Evolutionary conservation across 2,113 vertebrate genomes (phyloP).

Genomic region (Otis tarda): DNA sequence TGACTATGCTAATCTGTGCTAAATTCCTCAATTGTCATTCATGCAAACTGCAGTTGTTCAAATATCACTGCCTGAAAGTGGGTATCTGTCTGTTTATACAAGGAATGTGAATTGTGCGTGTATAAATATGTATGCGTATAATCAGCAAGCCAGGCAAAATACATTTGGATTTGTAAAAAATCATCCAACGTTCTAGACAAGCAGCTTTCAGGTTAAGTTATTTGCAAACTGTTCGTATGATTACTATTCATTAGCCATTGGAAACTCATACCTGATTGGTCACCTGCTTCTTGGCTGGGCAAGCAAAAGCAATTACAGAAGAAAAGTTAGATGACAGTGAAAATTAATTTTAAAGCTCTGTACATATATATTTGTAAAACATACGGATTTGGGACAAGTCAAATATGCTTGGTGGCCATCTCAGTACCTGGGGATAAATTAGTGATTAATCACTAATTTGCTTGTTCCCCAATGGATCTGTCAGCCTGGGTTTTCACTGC

Average conservation of each 20-base stretch:
- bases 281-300: background rate
- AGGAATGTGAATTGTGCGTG: background rate
- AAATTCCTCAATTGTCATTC: background rate
- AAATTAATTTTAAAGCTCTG: background rate
- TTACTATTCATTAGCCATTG: background rate
- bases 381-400: background rate
- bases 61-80: background rate
- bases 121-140: background rate
- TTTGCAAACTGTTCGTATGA: background rate
- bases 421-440: background rate
- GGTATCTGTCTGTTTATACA: background rate
- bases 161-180: constrained; percentile 10
- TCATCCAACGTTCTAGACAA: background rate
- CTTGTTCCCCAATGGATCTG: background rate
- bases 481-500: background rate
- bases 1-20: background rate
- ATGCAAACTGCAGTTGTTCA: background rate
- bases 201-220: background rate
- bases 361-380: background rate
- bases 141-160: background rate
- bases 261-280: constrained; percentile 18
- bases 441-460: background rate
- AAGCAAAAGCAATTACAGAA: constrained; percentile 2
- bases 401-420: background rate
- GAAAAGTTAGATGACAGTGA: background rate